Base-by-base conservation (phyloP, 1,140 invertebrate genomes). In the Papilio polytes region DNA sequence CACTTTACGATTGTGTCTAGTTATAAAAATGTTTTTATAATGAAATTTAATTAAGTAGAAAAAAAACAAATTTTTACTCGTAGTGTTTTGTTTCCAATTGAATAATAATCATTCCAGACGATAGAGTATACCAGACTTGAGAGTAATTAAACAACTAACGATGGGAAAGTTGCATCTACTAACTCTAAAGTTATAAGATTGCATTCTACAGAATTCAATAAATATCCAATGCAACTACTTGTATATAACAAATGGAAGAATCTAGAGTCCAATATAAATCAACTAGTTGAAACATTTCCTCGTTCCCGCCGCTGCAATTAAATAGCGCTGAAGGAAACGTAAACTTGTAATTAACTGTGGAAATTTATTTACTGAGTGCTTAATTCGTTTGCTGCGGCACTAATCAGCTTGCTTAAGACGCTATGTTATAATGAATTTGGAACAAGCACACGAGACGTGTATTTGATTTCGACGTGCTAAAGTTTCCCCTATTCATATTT, bases 271-370 rank as follows among this genome's bases (percentile, higher is more conserved):
- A 31, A 31, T 66, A 66, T 66, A 66, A 66, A 66, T 66, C 63
- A 66, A 66, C 63, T 66, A 66, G 63, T 31, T 66, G 63, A 66
- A 66, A 31, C 63, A 66, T 66, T 66, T 66, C 63, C 63, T 66
- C 63, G 63, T 66, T 31, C 63, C 22, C 63, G 63, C 63, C 63
- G 22, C 63, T 66, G 63, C 63, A 66, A 66, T 66, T 66, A 66
- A 66, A 66, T 66, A 66, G 22, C 22, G 63, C 63, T 66, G 63
- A 66, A 66, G 63, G 63, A 66, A 66, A 66, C 63, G 63, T 66
- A 66, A 66, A 31, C 63, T 66, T 66, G 63, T 66, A 31, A 66
- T 66, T 66, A 66, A 66, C 63, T 66, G 63, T 66, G 63, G 63
- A 66, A 66, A 66, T 66, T 31, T 66, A 66, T 66, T 66, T 66